Base-by-base conservation (phyloP, 2,113 vertebrate genomes). In the Chamaea fasciata region DNA sequence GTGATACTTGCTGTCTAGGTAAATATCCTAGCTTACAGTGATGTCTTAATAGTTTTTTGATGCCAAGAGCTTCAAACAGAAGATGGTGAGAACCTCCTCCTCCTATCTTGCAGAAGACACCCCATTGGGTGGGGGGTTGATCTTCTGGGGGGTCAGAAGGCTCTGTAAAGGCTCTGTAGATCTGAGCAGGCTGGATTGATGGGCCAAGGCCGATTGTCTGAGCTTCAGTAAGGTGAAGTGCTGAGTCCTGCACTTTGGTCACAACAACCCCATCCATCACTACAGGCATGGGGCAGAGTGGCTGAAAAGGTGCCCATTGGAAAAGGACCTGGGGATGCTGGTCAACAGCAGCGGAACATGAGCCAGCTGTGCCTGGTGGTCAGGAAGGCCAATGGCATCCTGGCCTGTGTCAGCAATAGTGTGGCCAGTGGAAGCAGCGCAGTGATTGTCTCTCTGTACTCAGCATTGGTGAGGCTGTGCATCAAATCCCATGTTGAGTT, bases 221-320 rank as follows among this genome's bases (percentile, higher is more conserved):
- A 41, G 30, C n/a, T 60, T 22, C 39, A 59, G 1, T 8, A 47
- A 35, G 24, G 17, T 26, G 46, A 52, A 60, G 7, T 41, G n/a
- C 44, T 17, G 33, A 37, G 17, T 50, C 28, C 28, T 71, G 15
- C 30, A 19, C 33, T 46, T 53, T 5, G 24, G 24, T 59, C 59
- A 46, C 65, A 65, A 30, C 4, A 52, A 5, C 8, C 5, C 4
- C 23, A 3, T n/a, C n/a, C 21, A 35, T 14, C 1, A 1, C 39
- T 31, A 9, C 24, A 35, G 52, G 24, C 12, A 15, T 39, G 7
- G 7, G 10, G n/a, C 6, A n/a, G 26, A 27, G 26, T 19, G 59
- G 15, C 21, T 85, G n/a, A 28, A n/a, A 59, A 46, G 24, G 2
- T 46, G 14, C 28, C 21, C 10, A 1, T 5, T 30, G 15, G 46